Conservation (phyloP, 2,113 vertebrate genomes). For the Thalassarche chlororhynchos region DNA sequence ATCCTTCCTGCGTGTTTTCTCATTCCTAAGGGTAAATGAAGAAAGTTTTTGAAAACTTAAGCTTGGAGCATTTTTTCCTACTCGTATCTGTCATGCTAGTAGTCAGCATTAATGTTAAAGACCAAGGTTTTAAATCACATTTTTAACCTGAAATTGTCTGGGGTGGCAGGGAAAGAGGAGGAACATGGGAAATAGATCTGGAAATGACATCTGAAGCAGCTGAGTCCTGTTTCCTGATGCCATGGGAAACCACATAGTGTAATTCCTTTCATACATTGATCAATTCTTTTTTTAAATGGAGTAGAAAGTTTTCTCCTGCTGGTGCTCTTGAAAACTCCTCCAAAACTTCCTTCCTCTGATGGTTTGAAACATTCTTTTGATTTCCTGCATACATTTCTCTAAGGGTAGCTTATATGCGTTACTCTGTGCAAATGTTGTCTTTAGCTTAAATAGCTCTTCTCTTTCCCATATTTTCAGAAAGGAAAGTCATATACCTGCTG, state of each 20-base stretch:
- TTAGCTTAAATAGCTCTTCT: not conserved
- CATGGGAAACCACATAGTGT: not conserved
- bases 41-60: not conserved
- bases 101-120: not conserved
- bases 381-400: not conserved
- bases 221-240: not conserved
- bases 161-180: not conserved
- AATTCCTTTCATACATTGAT: not conserved
- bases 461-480: not conserved
- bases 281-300: not conserved
- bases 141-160: not conserved
- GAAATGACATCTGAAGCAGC: not conserved
- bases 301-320: not conserved
- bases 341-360: not conserved
- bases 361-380: not conserved
- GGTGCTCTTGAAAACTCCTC: not conserved
- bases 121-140: not conserved
- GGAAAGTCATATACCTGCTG: not conserved
- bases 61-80: not conserved
- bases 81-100: not conserved
- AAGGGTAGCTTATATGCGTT: not conserved
- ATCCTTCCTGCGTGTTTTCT: not conserved
- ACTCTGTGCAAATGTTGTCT: not conserved
- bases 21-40: not conserved
- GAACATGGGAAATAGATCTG: not conserved